Conservation (phyloP, 2,113 vertebrate genomes). For the Lipotes vexillifer region DNA sequence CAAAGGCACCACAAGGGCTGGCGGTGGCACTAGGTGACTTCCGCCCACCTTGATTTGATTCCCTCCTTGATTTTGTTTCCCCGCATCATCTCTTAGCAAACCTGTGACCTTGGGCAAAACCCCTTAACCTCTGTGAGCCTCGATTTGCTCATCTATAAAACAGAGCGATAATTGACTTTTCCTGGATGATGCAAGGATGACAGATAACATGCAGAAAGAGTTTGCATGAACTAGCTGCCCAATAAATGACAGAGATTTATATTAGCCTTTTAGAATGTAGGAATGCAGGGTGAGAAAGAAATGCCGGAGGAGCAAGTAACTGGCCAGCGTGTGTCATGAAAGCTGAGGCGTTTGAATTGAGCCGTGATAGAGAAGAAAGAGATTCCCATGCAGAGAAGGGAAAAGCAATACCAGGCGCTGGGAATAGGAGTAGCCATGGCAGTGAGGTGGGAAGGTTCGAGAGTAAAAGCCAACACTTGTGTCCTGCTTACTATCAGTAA, state of each 20-base stretch:
- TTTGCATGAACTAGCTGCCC: not conserved
- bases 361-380: not conserved
- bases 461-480: not conserved
- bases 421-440: not conserved
- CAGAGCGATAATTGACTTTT: not conserved
- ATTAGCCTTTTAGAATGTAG: not conserved
- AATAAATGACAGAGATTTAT: not conserved
- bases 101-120: not conserved
- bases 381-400: not conserved
- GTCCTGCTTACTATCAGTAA: not conserved
- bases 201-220: not conserved
- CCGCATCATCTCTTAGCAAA: not conserved
- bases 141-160: not conserved
- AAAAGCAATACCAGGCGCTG: no score
- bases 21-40: not conserved
- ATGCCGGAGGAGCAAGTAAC: not conserved
- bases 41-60: not conserved
- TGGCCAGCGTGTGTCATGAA: not conserved
- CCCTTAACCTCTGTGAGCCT: not conserved
- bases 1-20: fast-evolving
- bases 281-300: not conserved
- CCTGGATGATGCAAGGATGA: not conserved
- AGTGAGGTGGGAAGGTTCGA: not conserved
- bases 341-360: not conserved
- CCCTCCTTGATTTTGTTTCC: not conserved